Evolutionary conservation across 2,797 vertebrate genomes (phyloP).

Genomic region (Vultur gryphus): DNA sequence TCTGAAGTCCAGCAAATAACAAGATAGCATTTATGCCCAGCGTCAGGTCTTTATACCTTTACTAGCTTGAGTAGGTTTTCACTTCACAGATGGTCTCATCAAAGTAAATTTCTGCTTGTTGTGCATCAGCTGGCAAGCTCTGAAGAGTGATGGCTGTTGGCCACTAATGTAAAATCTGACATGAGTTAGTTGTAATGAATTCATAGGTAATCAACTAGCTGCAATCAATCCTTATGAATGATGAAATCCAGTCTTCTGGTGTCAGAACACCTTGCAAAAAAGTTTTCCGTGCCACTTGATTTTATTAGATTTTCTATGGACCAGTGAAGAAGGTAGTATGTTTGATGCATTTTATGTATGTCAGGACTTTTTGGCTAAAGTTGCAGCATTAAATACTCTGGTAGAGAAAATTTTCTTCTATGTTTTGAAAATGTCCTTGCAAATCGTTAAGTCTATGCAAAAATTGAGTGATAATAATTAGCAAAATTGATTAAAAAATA

Average conservation of each 20-base stretch:
- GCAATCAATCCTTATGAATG: neutral
- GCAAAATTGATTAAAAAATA: neutral
- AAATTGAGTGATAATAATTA: neutral
- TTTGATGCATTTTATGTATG: neutral
- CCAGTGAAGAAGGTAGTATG: neutral
- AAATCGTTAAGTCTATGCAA: neutral
- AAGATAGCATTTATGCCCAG: neutral
- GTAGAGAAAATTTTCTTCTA: neutral
- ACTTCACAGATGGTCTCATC: neutral
- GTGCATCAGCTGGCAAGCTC: neutral
- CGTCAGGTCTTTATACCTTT: neutral
- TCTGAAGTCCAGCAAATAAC: neutral
- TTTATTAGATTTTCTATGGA: constrained; percentile 23
- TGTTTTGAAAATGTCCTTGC: neutral
- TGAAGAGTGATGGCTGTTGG: neutral
- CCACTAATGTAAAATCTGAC: neutral
- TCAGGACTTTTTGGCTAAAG: neutral
- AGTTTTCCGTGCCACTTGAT: neutral
- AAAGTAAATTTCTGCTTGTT: neutral
- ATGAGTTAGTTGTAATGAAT: neutral
- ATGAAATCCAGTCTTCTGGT: neutral
- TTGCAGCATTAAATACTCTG: neutral
- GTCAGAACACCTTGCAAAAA: neutral
- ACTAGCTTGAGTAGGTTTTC: neutral
- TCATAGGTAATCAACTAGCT: neutral